Base-by-base conservation (phyloP, 2,888 invertebrate species). In the Parthenolecanium corni region DNA sequence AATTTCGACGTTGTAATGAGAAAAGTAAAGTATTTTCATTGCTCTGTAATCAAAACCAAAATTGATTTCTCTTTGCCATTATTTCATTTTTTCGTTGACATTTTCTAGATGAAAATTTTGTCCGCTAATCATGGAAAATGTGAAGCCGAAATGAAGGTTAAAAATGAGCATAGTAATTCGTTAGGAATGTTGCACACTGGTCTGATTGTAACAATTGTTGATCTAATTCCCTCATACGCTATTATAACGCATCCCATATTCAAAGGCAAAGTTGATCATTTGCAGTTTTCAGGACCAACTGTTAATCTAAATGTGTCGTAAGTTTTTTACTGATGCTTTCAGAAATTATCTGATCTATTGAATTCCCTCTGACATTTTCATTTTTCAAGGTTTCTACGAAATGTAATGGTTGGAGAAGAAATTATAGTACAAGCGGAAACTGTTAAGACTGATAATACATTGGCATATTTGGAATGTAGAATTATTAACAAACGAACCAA, bases 401-500 rank as follows among this genome's bases (percentile, higher is more conserved):
- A 84, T 24, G 92, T 88, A 0, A 79, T 77, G 68, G 78, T 82
- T 68, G 92, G 92, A 1, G 89, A 93, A 67, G 80, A 82, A 52
- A 77, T 95, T 49, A 75, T 85, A 66, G 81, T 94, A 5, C 85
- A 89, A 71, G 88, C 91, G 0, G 78, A 79, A 64, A 89, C 89
- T 0, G 73, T 83, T 25, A 86, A 83, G 74, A 76, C 81, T 47
- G 94, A 93, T 1, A 84, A 82, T 69, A 84, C 80, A 53, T 74
- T 94, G 66, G 93, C 91, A 0, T 93, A 88, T 72, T 76, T 92
- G 11, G 82, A 85, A 69, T 87, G 90, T 14, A 82, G 86, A 68
- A 77, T 95, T 1, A 80, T 79, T 47, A 85, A 86, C 65, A 91
- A 90, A 73, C 76, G 78, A 9, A 84, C 81, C 65, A 85, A 86